Percentiles rank a stretch among this genome's conserved stretches.
These are phyloP conservation scores for Hyperoplus immaculatus DNA, from an alignment of 2,797 vertebrate genomes.

Conservation along the genomic window DNA sequence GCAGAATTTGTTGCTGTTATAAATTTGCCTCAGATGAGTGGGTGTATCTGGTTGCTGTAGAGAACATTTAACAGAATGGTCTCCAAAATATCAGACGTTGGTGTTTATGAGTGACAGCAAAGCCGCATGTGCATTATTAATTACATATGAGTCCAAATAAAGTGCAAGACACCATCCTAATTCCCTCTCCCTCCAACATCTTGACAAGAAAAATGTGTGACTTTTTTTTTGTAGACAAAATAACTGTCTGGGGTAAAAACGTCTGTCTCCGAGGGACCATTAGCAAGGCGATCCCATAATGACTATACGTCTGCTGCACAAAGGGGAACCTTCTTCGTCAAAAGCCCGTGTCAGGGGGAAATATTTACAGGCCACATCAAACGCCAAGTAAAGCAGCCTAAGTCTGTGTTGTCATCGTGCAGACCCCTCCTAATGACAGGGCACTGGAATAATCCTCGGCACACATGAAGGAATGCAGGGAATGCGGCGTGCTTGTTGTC, in stretches of 20 bases:
- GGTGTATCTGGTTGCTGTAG: conserved; percentile 10
- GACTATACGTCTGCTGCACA: conserved; percentile 46
- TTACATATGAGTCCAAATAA: background rate
- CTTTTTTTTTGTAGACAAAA: conserved; percentile 19
- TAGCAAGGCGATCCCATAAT: conserved; percentile 65
- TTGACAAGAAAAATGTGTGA: conserved; percentile 28
- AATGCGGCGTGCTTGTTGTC: conserved; percentile 73
- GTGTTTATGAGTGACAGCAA: background rate
- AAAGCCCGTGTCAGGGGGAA: conserved; percentile 56
- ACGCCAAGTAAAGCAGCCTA: conserved; percentile 60
- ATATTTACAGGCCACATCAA: conserved; percentile 80
- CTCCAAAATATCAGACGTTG: background rate
- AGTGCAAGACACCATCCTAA: background rate
- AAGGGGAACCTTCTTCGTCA: conserved; percentile 55
- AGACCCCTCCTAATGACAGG: conserved; percentile 77
- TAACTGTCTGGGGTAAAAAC: conserved; percentile 34
- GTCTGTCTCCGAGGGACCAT: conserved; percentile 49
- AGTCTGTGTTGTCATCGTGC: conserved; percentile 75
- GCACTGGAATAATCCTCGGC: conserved; percentile 67
- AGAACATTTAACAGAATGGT: background rate
- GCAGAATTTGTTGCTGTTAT: conserved; percentile 18
- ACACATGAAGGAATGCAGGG: conserved; percentile 69
- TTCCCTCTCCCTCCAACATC: background rate
- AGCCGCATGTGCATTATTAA: too few species aligned
- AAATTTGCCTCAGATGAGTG: background rate